phyloP scores from a whole-genome alignment of 2,797 vertebrate species.

The Kryptolebias ocellatus region DNA sequence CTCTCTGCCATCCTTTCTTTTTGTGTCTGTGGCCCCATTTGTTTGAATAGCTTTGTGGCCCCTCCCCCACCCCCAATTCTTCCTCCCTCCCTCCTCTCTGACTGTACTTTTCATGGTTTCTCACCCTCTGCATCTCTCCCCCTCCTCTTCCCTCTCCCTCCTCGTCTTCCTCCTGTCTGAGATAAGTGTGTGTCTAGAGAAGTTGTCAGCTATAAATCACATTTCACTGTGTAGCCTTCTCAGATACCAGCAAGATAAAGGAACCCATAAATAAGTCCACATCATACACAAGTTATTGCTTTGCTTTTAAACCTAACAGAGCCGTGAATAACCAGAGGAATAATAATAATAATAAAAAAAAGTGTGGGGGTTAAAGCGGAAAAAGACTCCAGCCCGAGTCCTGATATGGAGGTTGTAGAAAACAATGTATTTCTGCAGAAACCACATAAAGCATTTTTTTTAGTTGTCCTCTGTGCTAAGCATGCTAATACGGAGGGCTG shows the following conservation, averaged over 20 bases:
- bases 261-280: conserved; percentile 65
- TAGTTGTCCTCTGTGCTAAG: conserved; percentile 52
- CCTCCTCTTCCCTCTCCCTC: conserved; percentile 68
- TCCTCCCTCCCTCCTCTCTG: conserved; percentile 38
- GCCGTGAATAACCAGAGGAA: conserved; percentile 62
- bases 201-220: conserved; percentile 78
- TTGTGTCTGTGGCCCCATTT: conserved; percentile 74
- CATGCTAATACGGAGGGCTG: conserved; percentile 63
- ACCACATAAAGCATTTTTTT: conserved; percentile 57
- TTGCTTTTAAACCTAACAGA: conserved; percentile 68
- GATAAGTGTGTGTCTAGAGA: conserved; percentile 79
- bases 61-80: conserved; percentile 18
- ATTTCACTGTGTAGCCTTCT: conserved; percentile 79
- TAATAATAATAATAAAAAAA: conserved; percentile 16
- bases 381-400: no score
- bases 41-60: conserved; percentile 72
- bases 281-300: conserved; percentile 68
- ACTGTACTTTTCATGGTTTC: conserved; percentile 70
- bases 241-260: conserved; percentile 85
- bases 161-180: conserved; percentile 70
- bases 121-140: conserved; percentile 76
- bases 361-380: conserved; percentile 23
- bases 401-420: not conserved
- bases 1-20: conserved; percentile 67
- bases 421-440: conserved; percentile 53